Percentiles rank a stretch among this genome's conserved stretches.
Evolutionary conservation across 2,797 vertebrate species (phyloP).

Genomic region (Xiphorhynchus erythropygius): DNA sequence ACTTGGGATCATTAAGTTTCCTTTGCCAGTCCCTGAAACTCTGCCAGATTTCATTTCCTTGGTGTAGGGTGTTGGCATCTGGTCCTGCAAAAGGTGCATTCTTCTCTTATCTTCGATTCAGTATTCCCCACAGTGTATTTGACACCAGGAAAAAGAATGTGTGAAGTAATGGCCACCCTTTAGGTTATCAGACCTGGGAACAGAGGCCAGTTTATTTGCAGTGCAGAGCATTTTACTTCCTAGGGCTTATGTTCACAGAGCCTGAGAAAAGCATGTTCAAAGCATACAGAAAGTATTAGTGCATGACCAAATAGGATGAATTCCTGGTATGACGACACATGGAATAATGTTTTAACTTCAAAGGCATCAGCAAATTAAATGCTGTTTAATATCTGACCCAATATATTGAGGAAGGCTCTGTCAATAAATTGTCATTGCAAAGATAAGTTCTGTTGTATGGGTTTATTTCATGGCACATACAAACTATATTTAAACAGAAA

Average conservation of each 20-base stretch:
- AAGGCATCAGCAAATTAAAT: background rate
- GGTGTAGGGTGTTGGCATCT: background rate
- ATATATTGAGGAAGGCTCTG: background rate
- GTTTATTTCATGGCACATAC: background rate
- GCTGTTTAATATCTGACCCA: background rate
- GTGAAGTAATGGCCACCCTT: background rate
- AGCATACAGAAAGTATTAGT: background rate
- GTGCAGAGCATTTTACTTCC: background rate
- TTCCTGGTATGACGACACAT: background rate
- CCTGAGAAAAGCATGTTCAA: background rate
- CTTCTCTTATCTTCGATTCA: conserved; percentile 46
- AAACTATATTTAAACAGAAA: background rate
- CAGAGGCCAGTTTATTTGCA: background rate
- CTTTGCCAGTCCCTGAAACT: background rate
- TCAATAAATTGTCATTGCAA: background rate
- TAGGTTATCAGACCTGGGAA: conserved; percentile 18
- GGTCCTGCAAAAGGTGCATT: background rate
- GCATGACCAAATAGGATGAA: background rate
- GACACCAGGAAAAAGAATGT: conserved; percentile 10
- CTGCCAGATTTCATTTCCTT: background rate
- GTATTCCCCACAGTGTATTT: background rate
- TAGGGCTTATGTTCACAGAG: background rate
- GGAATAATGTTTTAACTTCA: background rate
- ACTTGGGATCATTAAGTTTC: background rate
- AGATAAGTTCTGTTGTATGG: background rate